Base-by-base conservation (phyloP, 2,113 vertebrate genomes). In the Grammomys dolichurus region DNA sequence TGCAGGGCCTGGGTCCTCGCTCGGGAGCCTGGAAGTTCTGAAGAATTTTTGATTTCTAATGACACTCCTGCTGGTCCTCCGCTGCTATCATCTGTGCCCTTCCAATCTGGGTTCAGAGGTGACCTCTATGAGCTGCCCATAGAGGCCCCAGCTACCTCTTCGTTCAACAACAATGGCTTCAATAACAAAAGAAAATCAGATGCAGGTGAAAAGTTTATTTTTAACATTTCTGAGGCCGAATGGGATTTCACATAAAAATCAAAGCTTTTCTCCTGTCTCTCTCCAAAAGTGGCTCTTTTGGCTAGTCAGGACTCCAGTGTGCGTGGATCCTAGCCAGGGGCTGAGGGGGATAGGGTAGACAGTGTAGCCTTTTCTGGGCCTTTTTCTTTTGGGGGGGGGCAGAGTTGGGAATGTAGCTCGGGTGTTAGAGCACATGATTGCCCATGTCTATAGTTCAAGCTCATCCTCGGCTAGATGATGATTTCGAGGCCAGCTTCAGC, bases 191-290 rank as follows among this genome's bases (percentile, higher is more conserved):
- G 97, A 84, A 96, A 97, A 97, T 97, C 95, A 96, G 96, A 95
- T 97, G 97, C 97, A 97, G 97, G 97, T 98, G 97, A 98, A 96
- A 96, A 70, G 86, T 96, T 97, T 97, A 96, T 98, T 97, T 98
- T 98, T 97, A 98, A 94, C 96, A 82, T 95, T 95, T 96, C 90
- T 2, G 5, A 96, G 97, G 93, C 96, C 96, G 95, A 95, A 96
- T 96, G 96, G 43, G 96, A 90, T 95, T 96, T 86, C 86, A 97
- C 90, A 96, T 95, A 96, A 97, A 96, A 96, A 97, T 82, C 91
- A 90, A 95, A 91, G 87, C 56, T 10, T 93, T 96, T 93, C 95
- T 46, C 6, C 72, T 48, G 33, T 75, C 69, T 92, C 7, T 85
- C 73, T 91, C 65, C 48, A n/a, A 87, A 89, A 96, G 96, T 67